These are phyloP conservation scores for Camponotus floridanus DNA, from an alignment of 1,140 invertebrate species.

Conservation along the genomic window DNA sequence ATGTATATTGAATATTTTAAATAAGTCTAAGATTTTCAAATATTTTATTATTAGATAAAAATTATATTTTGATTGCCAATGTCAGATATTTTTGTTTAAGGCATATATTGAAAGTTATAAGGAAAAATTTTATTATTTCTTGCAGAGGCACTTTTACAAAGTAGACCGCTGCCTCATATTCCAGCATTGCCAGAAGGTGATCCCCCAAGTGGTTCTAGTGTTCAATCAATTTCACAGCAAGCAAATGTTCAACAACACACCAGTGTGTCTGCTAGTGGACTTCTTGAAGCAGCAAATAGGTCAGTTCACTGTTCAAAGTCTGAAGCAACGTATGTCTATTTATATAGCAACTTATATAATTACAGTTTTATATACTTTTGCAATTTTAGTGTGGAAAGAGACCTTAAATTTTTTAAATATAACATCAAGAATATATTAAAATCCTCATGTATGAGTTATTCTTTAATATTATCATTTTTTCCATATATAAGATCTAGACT, in stretches of 20 bases:
- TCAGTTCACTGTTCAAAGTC: slow-evolving; percentile 58
- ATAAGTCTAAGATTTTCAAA: slow-evolving; percentile 3
- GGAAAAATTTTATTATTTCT: slow-evolving; percentile 73
- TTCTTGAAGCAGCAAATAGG: slow-evolving; percentile 85
- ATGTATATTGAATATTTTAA: not conserved
- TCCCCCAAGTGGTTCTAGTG: slow-evolving; percentile 85
- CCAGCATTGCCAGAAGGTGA: slow-evolving; percentile 91
- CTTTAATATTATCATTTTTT: slow-evolving; percentile 1
- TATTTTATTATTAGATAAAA: slow-evolving; percentile 25
- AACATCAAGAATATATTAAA: not conserved
- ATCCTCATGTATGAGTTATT: not conserved
- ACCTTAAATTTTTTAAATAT: not conserved
- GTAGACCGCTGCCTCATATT: slow-evolving; percentile 95
- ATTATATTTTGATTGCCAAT: not conserved
- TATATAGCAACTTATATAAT: slow-evolving; percentile 30
- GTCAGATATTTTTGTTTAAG: not conserved
- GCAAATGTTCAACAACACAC: slow-evolving; percentile 83
- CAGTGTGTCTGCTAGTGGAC: slow-evolving; percentile 81
- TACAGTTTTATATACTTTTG: not conserved
- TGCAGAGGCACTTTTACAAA: slow-evolving; percentile 96
- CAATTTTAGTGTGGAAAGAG: not conserved
- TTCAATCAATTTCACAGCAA: slow-evolving; percentile 83
- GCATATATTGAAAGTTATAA: slow-evolving; percentile 1
- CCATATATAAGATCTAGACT: not conserved
- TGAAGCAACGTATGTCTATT: slow-evolving; percentile 1